A percentile compares a stretch with the other conserved stretches of the same genome.
phyloP scores from a whole-genome alignment of 2,888 invertebrate genomes.

The Calameuta pallipes region DNA sequence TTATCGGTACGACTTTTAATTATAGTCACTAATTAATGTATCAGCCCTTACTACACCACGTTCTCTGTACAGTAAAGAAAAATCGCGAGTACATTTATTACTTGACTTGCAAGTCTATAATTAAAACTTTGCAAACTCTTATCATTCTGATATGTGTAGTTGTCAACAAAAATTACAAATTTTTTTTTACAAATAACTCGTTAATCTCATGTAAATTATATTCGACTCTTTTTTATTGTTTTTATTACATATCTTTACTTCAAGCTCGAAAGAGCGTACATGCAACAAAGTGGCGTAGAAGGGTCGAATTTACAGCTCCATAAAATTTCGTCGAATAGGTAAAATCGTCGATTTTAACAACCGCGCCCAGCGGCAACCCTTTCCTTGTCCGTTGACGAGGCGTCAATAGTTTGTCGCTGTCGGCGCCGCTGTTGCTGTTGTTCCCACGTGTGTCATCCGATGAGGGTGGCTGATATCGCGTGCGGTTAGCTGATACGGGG shows the following conservation, averaged over 20 bases:
- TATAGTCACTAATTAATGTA: neutral
- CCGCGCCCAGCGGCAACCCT: neutral
- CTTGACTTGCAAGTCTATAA: neutral
- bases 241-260: neutral
- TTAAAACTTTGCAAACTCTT: neutral
- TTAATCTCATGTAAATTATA: neutral
- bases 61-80: neutral
- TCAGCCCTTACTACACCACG: neutral
- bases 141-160: neutral
- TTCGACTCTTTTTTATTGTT: neutral
- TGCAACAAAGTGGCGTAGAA: neutral
- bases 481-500: constrained; percentile 30
- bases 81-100: neutral
- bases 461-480: constrained; percentile 9
- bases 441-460: neutral
- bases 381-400: neutral
- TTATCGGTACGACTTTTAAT: neutral
- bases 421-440: neutral
- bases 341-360: neutral
- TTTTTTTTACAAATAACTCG: too few species aligned
- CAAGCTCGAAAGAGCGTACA: neutral
- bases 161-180: neutral
- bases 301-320: neutral
- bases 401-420: neutral
- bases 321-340: neutral